A percentile compares a stretch with the other conserved stretches of the same genome.
Evolutionary conservation across 2,888 invertebrate genomes (phyloP).

Genomic region (Aleiodes alternator): DNA sequence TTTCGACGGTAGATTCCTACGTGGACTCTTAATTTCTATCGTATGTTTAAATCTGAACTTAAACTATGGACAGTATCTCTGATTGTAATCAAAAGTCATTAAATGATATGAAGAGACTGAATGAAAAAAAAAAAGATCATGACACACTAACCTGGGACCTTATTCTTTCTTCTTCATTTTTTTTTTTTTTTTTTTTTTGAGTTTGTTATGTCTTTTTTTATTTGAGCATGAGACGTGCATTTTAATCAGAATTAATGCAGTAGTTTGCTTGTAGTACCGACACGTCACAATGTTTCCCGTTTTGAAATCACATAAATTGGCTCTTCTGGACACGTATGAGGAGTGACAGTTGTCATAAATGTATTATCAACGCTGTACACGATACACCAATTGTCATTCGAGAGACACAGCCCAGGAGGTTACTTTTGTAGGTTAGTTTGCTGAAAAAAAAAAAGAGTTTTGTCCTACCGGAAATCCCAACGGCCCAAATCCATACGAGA

Average conservation of each 20-base stretch:
- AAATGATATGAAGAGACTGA: conserved; percentile 24
- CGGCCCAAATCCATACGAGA: conserved; percentile 40
- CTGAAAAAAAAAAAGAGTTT: background rate
- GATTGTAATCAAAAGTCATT: conserved; percentile 12
- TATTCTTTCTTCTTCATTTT: background rate
- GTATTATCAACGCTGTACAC: conserved; percentile 36
- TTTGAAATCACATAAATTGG: background rate
- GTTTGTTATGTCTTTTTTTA: background rate
- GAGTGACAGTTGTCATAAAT: conserved; percentile 52
- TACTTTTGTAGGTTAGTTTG: conserved; percentile 25
- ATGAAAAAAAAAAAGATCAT: conserved; percentile 54
- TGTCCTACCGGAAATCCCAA: conserved; percentile 24
- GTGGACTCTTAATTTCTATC: too few species aligned
- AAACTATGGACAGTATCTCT: conserved; percentile 9
- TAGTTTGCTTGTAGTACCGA: background rate
- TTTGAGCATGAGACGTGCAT: conserved; percentile 58
- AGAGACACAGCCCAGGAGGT: background rate
- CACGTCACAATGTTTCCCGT: conserved; percentile 16
- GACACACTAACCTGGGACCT: conserved; percentile 65
- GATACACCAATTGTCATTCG: conserved; percentile 27
- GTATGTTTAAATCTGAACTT: too few species aligned
- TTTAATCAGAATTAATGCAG: conserved; percentile 47
- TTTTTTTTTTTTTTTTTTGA: background rate
- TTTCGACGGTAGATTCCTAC: background rate
- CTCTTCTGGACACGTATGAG: conserved; percentile 15